phyloP scores from a whole-genome alignment of 2,797 vertebrate genomes.

The Protosalanx chinensis region DNA sequence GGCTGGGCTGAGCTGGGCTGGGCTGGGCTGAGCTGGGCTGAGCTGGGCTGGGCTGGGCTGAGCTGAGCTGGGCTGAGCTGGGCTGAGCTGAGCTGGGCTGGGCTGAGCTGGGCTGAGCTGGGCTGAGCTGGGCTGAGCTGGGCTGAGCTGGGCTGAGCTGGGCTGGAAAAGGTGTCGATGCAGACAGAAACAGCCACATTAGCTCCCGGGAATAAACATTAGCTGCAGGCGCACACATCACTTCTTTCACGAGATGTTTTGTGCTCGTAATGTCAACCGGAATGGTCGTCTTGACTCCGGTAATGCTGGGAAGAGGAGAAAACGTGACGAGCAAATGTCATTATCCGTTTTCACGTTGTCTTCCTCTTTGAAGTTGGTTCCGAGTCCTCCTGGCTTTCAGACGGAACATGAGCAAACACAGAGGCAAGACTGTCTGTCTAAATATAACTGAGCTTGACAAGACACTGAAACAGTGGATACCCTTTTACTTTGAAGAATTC shows the following conservation, averaged over 20 bases:
- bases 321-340: conserved; percentile 57
- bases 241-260: conserved; percentile 12
- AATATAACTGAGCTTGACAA: conserved; percentile 74
- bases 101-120: too few relatives aligned
- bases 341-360: conserved; percentile 54
- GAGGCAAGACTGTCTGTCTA: conserved; percentile 64
- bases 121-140: too few relatives aligned
- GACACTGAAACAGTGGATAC: conserved; percentile 64
- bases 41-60: too few relatives aligned
- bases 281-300: conserved; percentile 32
- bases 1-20: too few relatives aligned
- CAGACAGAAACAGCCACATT: conserved; percentile 4
- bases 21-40: too few relatives aligned
- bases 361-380: conserved; percentile 55
- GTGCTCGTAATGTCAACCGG: conserved; percentile 25
- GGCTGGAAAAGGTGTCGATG: neutral
- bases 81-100: too few relatives aligned
- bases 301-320: conserved; percentile 34
- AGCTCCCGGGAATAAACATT: neutral
- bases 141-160: too few relatives aligned
- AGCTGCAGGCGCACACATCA: neutral
- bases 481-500: conserved; percentile 74
- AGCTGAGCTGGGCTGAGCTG: too few relatives aligned
- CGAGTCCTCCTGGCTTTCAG: conserved; percentile 60
- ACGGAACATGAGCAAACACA: conserved; percentile 62